Evolutionary conservation across 1,140 invertebrate genomes (phyloP).

Genomic region (Nebria ingens): DNA sequence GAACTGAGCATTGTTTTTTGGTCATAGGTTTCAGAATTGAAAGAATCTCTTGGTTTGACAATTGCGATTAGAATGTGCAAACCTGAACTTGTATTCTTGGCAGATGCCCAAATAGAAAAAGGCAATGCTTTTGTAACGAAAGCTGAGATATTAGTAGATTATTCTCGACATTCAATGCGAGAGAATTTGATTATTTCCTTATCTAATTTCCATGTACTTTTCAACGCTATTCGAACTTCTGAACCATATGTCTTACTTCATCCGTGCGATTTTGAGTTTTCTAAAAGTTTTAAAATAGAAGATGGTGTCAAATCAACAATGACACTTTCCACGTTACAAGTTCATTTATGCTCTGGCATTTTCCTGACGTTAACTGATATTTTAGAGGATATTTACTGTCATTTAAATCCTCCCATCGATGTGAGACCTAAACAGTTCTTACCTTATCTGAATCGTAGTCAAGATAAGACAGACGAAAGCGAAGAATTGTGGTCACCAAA

Average conservation of each 20-base stretch:
- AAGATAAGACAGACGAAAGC: constrained; percentile 30
- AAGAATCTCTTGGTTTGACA: constrained; percentile 44
- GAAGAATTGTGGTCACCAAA: constrained; percentile 68
- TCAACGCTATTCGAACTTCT: constrained; percentile 39
- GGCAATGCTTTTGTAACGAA: constrained; percentile 63
- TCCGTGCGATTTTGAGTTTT: constrained; percentile 64
- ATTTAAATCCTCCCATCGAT: constrained; percentile 40
- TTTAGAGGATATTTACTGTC: constrained; percentile 43
- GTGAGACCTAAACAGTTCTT: constrained; percentile 29
- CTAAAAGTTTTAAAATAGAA: constrained; percentile 49
- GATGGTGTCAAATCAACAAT: constrained; percentile 49
- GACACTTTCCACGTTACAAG: constrained; percentile 52
- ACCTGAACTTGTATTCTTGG: constrained; percentile 69
- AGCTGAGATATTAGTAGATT: constrained; percentile 63
- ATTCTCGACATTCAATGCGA: constrained; percentile 52
- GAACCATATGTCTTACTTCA: constrained; percentile 47
- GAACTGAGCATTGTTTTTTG: no score
- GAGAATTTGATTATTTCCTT: constrained; percentile 53
- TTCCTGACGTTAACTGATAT: constrained; percentile 52
- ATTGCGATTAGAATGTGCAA: constrained; percentile 61
- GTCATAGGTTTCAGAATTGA: constrained; percentile 14
- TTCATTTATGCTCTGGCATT: constrained; percentile 63
- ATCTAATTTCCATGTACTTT: constrained; percentile 56
- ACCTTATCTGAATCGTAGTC: constrained; percentile 8
- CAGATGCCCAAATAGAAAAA: constrained; percentile 52